These are phyloP conservation scores for Setipinna tenuifilis DNA, from an alignment of 2,797 vertebrate species.

Conservation along the genomic window DNA sequence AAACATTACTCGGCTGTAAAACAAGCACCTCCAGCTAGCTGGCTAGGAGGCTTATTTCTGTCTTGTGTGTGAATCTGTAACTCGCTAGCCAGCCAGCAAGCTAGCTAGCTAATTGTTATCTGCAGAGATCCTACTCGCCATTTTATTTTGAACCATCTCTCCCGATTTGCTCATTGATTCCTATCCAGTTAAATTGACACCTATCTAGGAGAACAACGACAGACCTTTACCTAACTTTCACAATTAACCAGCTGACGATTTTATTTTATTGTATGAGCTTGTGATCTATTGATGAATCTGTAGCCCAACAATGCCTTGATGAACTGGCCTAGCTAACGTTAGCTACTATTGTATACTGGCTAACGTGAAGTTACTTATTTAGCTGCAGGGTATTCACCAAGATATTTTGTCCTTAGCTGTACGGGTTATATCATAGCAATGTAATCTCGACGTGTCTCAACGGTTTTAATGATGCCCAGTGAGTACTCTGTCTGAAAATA, in stretches of 20 bases:
- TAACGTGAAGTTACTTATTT: slow-evolving; percentile 12
- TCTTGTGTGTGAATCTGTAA: slow-evolving; percentile 28
- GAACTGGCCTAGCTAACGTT: slow-evolving; percentile 39
- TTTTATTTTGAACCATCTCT: slow-evolving; percentile 24
- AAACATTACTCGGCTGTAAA: background rate
- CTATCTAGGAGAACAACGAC: background rate
- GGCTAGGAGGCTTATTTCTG: background rate
- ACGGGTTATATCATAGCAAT: background rate
- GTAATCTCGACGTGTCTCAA: background rate
- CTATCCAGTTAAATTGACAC: background rate
- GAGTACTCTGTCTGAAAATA: background rate
- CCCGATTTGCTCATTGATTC: slow-evolving; percentile 20
- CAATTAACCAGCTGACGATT: background rate
- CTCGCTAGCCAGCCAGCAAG: slow-evolving; percentile 53
- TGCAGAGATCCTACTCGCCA: slow-evolving; percentile 38
- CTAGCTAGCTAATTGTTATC: slow-evolving; percentile 64
- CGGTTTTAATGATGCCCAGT: background rate
- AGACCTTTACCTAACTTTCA: background rate
- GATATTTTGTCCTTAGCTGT: background rate
- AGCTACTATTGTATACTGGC: background rate
- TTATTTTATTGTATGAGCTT: background rate
- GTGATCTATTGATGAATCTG: background rate
- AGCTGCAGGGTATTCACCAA: background rate
- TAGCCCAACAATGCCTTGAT: slow-evolving; percentile 13
- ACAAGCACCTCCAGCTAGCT: background rate